Evolutionary conservation across 1,140 invertebrate genomes (phyloP).

Genomic region (Platyscapa corneri): DNA sequence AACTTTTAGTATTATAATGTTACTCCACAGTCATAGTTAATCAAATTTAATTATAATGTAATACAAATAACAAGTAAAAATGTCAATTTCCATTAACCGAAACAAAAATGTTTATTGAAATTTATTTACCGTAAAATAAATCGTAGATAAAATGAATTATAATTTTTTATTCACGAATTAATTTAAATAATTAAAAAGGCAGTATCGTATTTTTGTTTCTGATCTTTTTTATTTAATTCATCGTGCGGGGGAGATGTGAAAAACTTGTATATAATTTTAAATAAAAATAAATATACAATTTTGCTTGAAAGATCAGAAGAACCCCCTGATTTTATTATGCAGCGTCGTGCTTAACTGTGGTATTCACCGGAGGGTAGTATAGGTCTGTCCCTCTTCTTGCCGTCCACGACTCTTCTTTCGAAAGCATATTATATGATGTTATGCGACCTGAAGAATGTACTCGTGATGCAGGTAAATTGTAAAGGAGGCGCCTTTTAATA

Average conservation of each 20-base stretch:
- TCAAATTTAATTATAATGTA: too few relatives aligned
- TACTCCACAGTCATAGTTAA: too few relatives aligned
- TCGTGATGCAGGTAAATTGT: slow-evolving; percentile 45
- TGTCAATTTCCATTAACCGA: too few relatives aligned
- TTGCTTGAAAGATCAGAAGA: not conserved
- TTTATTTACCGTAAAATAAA: too few relatives aligned
- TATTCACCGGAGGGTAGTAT: slow-evolving; percentile 24
- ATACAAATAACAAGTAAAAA: too few relatives aligned
- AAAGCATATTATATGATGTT: slow-evolving; percentile 48
- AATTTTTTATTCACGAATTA: not conserved
- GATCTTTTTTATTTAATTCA: not conserved
- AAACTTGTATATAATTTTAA: not conserved
- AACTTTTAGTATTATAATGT: too few relatives aligned
- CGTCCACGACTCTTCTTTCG: slow-evolving; percentile 36
- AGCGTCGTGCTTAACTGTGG: not conserved
- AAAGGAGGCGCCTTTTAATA: slow-evolving; percentile 46
- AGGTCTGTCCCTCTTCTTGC: slow-evolving; percentile 29
- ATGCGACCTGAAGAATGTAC: slow-evolving; percentile 45
- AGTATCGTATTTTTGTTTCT: not conserved
- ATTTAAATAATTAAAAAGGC: not conserved
- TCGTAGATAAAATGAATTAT: too few relatives aligned
- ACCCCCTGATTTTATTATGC: slow-evolving; percentile 28
- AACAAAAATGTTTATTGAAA: too few relatives aligned
- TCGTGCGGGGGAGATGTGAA: not conserved
- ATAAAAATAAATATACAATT: slow-evolving; percentile 5